phyloP scores from a whole-genome alignment of 2,888 invertebrate species.

The Lycophotia porphyrea region DNA sequence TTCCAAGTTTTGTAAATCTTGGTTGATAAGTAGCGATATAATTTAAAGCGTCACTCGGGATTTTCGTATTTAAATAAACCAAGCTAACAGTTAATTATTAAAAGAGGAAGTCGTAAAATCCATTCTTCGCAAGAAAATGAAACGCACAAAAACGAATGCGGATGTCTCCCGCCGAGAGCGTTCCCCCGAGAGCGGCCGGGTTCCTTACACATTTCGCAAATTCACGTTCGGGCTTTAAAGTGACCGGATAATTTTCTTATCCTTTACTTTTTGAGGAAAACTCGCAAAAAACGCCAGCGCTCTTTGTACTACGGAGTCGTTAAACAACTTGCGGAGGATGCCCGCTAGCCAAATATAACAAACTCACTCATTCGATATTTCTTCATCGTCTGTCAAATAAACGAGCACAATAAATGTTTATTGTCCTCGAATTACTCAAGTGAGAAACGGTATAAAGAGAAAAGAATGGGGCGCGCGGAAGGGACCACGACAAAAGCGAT shows the following conservation, averaged over 20 bases:
- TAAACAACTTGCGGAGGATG: conserved; percentile 76
- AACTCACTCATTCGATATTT: conserved; percentile 86
- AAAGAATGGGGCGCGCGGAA: conserved; percentile 87
- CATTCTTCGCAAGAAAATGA: conserved; percentile 81
- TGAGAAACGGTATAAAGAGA: conserved; percentile 89
- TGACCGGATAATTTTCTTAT: conserved; percentile 78
- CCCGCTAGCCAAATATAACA: conserved; percentile 79
- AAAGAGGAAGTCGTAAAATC: conserved; percentile 83
- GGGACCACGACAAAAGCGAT: conserved; percentile 89
- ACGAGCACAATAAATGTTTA: conserved; percentile 89
- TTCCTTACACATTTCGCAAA: conserved; percentile 80
- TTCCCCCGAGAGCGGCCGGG: conserved; percentile 73
- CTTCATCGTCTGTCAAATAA: conserved; percentile 89
- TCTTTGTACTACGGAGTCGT: conserved; percentile 76
- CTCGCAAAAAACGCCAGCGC: conserved; percentile 66
- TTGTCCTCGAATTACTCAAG: conserved; percentile 90
- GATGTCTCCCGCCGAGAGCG: conserved; percentile 75
- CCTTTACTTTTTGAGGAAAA: conserved; percentile 69
- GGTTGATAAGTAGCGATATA: conserved; percentile 36
- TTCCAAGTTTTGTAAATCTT: conserved; percentile 17
- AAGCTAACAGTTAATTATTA: conserved; percentile 79
- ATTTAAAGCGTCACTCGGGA: conserved; percentile 55
- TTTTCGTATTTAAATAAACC: conserved; percentile 68
- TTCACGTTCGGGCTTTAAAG: conserved; percentile 77
- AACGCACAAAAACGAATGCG: conserved; percentile 82